Evolutionary conservation across 2,888 invertebrate genomes (phyloP).

Genomic region (Diarsia brunnea): DNA sequence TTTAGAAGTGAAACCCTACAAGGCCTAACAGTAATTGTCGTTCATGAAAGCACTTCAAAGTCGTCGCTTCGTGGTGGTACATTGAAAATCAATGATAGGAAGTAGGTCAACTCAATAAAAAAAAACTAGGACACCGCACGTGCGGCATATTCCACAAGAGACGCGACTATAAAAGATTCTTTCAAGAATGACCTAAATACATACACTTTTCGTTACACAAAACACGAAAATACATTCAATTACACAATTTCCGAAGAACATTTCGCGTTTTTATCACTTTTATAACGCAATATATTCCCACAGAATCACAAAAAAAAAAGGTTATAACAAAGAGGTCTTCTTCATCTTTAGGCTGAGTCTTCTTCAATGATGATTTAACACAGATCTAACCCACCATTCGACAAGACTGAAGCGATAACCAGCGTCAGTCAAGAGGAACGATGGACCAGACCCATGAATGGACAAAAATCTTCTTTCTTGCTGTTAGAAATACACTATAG

Average conservation of each 20-base stretch:
- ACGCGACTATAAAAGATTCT: slow-evolving; percentile 25
- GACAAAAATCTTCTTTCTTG: slow-evolving; percentile 52
- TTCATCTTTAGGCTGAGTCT: slow-evolving; percentile 49
- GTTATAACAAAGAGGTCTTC: slow-evolving; percentile 41
- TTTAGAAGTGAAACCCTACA: background rate
- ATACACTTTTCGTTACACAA: slow-evolving; percentile 31
- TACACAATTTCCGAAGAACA: background rate
- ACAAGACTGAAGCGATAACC: slow-evolving; percentile 86
- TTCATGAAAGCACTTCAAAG: slow-evolving; percentile 33
- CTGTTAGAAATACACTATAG: slow-evolving; percentile 32
- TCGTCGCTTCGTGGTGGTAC: slow-evolving; percentile 16
- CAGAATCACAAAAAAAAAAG: background rate
- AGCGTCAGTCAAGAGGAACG: slow-evolving; percentile 85
- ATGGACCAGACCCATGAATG: slow-evolving; percentile 72
- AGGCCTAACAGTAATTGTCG: slow-evolving; percentile 1
- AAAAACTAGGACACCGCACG: slow-evolving; percentile 43
- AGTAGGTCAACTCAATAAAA: slow-evolving; percentile 48
- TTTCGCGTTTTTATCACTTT: background rate
- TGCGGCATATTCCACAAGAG: slow-evolving; percentile 21
- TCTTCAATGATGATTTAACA: slow-evolving; percentile 64
- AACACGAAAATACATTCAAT: background rate
- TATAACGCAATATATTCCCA: background rate
- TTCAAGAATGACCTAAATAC: slow-evolving; percentile 44
- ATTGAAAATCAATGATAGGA: slow-evolving; percentile 57
- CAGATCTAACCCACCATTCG: slow-evolving; percentile 88